These are phyloP conservation scores for Sclerurus mexicanus DNA, from an alignment of 2,113 vertebrate species.

Conservation along the genomic window DNA sequence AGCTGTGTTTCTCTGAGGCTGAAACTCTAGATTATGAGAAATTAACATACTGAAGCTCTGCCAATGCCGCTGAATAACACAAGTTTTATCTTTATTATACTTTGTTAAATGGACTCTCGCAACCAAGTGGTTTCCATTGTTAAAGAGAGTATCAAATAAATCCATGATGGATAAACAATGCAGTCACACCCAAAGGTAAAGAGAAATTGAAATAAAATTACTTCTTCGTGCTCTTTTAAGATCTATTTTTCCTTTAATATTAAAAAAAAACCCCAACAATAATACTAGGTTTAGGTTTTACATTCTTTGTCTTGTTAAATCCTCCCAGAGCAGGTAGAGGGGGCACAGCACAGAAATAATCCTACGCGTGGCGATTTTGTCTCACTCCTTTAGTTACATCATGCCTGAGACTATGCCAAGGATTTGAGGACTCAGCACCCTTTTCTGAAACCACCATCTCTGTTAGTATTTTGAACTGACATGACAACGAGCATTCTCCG, in stretches of 20 bases:
- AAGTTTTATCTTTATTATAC: background rate
- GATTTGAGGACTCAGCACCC: background rate
- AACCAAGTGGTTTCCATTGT: background rate
- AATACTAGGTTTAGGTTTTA: background rate
- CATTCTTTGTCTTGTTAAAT: background rate
- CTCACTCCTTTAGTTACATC: background rate
- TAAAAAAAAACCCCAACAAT: background rate
- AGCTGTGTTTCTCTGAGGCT: background rate
- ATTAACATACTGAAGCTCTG: background rate
- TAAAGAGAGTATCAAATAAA: background rate
- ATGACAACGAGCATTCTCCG: background rate
- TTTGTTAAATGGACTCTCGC: background rate
- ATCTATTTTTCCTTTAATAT: background rate
- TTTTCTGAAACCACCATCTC: background rate
- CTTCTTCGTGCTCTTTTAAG: background rate
- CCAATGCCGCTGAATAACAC: background rate
- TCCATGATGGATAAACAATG: background rate
- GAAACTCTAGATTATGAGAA: background rate
- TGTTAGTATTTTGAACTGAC: background rate
- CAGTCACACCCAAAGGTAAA: background rate
- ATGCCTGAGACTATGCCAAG: background rate
- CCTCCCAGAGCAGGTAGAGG: background rate
- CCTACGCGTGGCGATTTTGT: fast-evolving
- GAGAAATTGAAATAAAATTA: background rate
- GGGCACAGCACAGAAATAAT: background rate